Evolutionary conservation across 2,888 invertebrate species (phyloP).

Genomic region (Drosophila paranaensis): DNA sequence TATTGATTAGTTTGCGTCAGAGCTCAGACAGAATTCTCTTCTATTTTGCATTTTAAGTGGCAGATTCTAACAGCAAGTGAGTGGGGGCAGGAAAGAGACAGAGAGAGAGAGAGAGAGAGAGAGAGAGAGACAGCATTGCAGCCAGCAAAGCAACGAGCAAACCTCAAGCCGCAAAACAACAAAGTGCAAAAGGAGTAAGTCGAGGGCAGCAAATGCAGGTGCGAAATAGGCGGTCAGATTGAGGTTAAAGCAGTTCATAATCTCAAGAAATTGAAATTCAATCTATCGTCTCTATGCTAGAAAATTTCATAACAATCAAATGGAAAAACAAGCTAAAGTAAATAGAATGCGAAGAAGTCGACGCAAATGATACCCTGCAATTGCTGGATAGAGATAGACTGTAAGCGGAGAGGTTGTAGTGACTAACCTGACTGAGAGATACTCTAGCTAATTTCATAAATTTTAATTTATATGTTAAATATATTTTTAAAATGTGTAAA

Average conservation of each 20-base stretch:
- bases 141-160: slow-evolving; percentile 24
- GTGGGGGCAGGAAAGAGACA: not conserved
- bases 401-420: too few relatives aligned
- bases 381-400: not conserved
- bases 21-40: slow-evolving; percentile 34
- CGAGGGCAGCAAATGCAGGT: slow-evolving; percentile 20
- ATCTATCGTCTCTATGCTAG: slow-evolving; percentile 13
- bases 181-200: slow-evolving; percentile 1
- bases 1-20: slow-evolving; percentile 47
- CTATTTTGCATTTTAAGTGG: slow-evolving; percentile 39
- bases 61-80: slow-evolving; percentile 14
- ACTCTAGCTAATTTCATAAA: not conserved
- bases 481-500: too few relatives aligned
- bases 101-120: not conserved
- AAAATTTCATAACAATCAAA: slow-evolving; percentile 10
- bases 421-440: not conserved
- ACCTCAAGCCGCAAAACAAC: slow-evolving; percentile 50
- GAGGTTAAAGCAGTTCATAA: slow-evolving; percentile 43
- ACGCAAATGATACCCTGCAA: not conserved
- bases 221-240: slow-evolving; percentile 38
- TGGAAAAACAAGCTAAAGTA: slow-evolving; percentile 6
- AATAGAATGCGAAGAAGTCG: not conserved
- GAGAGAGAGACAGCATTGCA: not conserved
- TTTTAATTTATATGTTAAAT: not conserved
- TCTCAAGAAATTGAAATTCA: slow-evolving; percentile 38